Percentiles rank a stretch among this genome's conserved stretches.
Evolutionary conservation across 2,797 vertebrate species (phyloP).

Genomic region (Danio albolineatus): DNA sequence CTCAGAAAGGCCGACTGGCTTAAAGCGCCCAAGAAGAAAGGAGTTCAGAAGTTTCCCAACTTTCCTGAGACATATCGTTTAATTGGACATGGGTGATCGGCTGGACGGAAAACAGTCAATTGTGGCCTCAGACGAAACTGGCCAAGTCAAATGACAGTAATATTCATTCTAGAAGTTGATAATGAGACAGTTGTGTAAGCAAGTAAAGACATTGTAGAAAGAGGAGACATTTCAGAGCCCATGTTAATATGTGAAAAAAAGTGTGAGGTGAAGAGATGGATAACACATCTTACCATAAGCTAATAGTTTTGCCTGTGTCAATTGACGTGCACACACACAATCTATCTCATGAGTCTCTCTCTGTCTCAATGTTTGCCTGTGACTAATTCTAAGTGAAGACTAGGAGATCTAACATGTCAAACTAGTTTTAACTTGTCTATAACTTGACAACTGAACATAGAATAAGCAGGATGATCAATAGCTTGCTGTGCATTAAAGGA

Average conservation of each 20-base stretch:
- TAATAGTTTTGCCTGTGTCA: too few species aligned
- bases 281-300: too few species aligned
- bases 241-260: background rate
- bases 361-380: too few species aligned
- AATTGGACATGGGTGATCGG: constrained; percentile 76
- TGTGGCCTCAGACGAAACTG: constrained; percentile 59
- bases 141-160: constrained; percentile 64
- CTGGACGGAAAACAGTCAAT: constrained; percentile 63
- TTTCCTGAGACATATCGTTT: constrained; percentile 70
- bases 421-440: too few species aligned
- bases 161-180: constrained; percentile 35
- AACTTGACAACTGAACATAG: too few species aligned
- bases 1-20: constrained; percentile 56
- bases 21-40: constrained; percentile 56
- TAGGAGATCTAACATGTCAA: too few species aligned
- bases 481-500: too few species aligned
- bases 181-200: constrained; percentile 36
- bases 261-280: too few species aligned
- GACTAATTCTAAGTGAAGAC: too few species aligned
- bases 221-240: background rate
- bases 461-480: too few species aligned
- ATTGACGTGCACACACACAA: too few species aligned
- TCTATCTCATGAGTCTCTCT: too few species aligned
- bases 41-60: constrained; percentile 64
- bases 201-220: constrained; percentile 38